A percentile compares a stretch with the other conserved stretches of the same genome.
Conservation (phyloP, 2,888 invertebrate genomes). For the Microctonus brassicae region DNA sequence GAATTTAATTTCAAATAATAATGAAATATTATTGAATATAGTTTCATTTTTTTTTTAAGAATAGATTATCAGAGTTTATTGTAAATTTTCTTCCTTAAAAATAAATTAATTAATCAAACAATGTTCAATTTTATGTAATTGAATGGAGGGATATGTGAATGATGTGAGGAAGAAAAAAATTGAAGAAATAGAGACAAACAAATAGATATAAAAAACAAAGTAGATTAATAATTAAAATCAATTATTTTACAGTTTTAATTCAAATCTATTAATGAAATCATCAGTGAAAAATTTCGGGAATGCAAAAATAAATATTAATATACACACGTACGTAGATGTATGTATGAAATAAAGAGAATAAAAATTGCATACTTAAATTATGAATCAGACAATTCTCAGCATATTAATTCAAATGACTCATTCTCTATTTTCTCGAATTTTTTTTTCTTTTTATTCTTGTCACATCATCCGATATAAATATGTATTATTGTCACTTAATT, state of each 20-base stretch:
- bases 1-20: no score
- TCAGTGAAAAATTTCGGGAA: not conserved
- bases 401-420: not conserved
- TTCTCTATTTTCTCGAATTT: conserved; percentile 16
- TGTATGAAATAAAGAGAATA: not conserved
- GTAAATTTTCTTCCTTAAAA: no score
- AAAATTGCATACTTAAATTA: not conserved
- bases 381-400: not conserved
- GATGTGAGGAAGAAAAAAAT: not conserved
- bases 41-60: no score
- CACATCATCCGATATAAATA: conserved; percentile 9
- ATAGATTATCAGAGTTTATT: no score
- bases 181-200: no score
- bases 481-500: conserved; percentile 36
- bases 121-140: not conserved
- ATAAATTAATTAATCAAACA: not conserved
- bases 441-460: conserved; percentile 8
- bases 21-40: not conserved
- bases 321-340: not conserved
- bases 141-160: not conserved
- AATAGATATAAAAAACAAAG: not conserved
- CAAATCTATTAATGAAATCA: not conserved
- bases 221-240: not conserved
- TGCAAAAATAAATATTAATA: not conserved
- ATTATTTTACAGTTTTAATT: no score